Base-by-base conservation (phyloP, 2,797 vertebrate species). In the Poeciliopsis gracilis region DNA sequence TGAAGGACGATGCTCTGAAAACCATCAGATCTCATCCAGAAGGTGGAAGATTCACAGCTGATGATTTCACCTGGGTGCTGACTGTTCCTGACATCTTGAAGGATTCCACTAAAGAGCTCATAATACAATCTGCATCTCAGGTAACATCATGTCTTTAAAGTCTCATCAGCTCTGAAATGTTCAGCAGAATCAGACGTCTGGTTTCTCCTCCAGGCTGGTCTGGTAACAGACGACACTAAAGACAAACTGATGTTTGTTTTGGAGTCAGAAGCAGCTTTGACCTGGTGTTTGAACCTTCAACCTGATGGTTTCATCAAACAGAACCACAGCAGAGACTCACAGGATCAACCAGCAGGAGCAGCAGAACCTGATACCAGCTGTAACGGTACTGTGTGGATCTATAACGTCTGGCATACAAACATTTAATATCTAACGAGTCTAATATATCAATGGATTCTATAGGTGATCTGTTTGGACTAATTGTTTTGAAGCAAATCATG, bases 281-380 rank as follows among this genome's bases (percentile, higher is more conserved):
- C n/a, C n/a, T n/a, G n/a, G n/a, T n/a, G n/a, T n/a, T n/a, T n/a
- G n/a, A n/a, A n/a, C n/a, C n/a, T n/a, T n/a, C n/a, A n/a, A n/a
- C n/a, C n/a, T 0, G 16, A 80, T 15, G 18, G 78, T 9, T 80
- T 61, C 63, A 71, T 80, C 30, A 1, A 12, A n/a, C 3, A 76
- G 18, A 51, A 45, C 0, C 53, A 61, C 11, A 36, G 36, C 36
- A 36, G n/a, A 47, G 0, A 0, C 11, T 3, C 2, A 30, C 16
- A 61, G 12, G 73, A 80, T 41, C 43, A 0, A 9, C 4, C 0
- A 41, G 51, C 78, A 59, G 73, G 73, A 71, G 11, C 43, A 45
- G 43, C 43, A 45, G 43, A 13, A 18, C 0, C 75, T 1, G 73
- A 30, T 33, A 33, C 28, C 59, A 61, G 59, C 33, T 75, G 73